Base-by-base conservation (phyloP, 2,888 invertebrate species). In the Cephonodes hylas region DNA sequence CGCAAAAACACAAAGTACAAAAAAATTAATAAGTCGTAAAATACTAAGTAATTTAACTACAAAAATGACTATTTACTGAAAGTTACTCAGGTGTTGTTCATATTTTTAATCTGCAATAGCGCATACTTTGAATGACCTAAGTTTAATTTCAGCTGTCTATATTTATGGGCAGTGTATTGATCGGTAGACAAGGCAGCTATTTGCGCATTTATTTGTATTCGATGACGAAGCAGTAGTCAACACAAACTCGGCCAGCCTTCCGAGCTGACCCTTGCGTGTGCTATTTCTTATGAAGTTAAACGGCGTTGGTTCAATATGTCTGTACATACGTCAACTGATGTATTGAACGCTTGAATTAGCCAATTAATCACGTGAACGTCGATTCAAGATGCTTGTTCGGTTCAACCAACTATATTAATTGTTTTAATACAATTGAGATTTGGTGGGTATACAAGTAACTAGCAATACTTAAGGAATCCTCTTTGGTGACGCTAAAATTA, bases 211-310 rank as follows among this genome's bases (percentile, higher is more conserved):
- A 27, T 53, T 53, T 31, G 53, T 53, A 31, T 53, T 31, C 3
- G 53, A 53, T 53, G 53, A 53, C 31, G 53, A 53, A 27, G 53
- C 53, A 53, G 18, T 53, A 27, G 18, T 15, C 48, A 15, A 27
- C 48, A 48, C 7, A 23, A 27, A 23, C 48, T n/a, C n/a, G 48
- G n/a, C n/a, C n/a, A n/a, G 25, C 15, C 48, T 13, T 25, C 3
- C 48, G 27, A 15, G 27, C 27, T 27, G 8, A n/a, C 27, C 15
- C 48, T 48, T 25, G 25, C n/a, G 48, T 48, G 25, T 25, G 48
- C 44, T 15, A 15, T 27, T 27, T 48, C 48, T 15, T 48, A 45
- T 45, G 5, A 8, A 45, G 10, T 6, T 27, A 48, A 38, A 38
- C n/a, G 38, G n/a, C 38, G 38, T 25, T 15, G 8, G 8, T 0